Conservation (phyloP, 2,888 invertebrate species). For the Halocaridina rubra region DNA sequence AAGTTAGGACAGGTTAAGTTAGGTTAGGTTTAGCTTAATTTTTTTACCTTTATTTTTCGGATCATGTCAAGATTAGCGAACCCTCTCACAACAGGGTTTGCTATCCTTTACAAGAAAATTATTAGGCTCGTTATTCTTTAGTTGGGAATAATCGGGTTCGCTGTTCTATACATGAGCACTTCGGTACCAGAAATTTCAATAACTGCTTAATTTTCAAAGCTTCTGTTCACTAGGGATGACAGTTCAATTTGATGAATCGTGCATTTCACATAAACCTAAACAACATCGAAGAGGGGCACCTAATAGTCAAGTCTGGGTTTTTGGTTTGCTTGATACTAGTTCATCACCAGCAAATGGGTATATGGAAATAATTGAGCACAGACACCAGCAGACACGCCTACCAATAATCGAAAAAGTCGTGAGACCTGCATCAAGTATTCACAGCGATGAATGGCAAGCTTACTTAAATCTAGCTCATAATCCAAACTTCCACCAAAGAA, state of each 20-base stretch:
- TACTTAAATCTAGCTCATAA: neutral
- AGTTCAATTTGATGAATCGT: neutral
- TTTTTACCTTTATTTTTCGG: no score
- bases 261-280: neutral
- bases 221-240: no score
- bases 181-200: no score
- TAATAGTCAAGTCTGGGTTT: neutral
- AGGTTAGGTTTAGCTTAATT: no score
- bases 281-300: neutral
- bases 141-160: no score
- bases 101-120: no score
- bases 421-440: neutral
- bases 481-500: neutral
- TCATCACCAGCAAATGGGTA: neutral
- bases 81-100: no score
- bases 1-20: no score
- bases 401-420: neutral
- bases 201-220: no score
- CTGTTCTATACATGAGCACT: no score
- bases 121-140: no score
- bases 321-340: neutral
- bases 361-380: neutral
- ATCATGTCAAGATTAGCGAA: no score
- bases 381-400: neutral
- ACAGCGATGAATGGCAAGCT: neutral